Evolutionary conservation across 1,140 invertebrate species (phyloP).

Genomic region (Drosophila rufa): DNA sequence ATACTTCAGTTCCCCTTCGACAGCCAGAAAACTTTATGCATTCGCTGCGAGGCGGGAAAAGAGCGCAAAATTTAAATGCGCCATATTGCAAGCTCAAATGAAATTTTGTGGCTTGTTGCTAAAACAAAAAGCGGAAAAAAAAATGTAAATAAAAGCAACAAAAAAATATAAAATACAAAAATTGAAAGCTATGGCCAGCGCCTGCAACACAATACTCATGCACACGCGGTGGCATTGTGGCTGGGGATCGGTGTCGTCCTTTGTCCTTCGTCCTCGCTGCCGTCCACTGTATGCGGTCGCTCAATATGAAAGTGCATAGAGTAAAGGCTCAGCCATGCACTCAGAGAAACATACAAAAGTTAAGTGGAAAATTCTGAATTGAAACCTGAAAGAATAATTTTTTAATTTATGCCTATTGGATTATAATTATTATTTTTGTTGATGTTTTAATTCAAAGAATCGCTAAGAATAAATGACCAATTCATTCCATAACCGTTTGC

Average conservation of each 20-base stretch:
- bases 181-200: conserved; percentile 30
- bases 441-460: too few relatives aligned
- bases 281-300: conserved; percentile 71
- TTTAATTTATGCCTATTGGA: too few relatives aligned
- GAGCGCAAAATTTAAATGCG: conserved; percentile 64
- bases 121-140: conserved; percentile 56
- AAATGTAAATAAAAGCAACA: conserved; percentile 14
- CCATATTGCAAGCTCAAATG: conserved; percentile 80
- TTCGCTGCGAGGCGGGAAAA: conserved; percentile 18
- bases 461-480: too few relatives aligned
- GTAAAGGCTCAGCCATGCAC: conserved; percentile 45
- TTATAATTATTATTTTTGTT: too few relatives aligned
- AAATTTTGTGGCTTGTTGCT: conserved; percentile 78
- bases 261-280: conserved; percentile 46
- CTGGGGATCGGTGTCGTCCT: conserved; percentile 49
- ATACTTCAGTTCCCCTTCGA: conserved; percentile 31
- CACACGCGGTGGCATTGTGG: conserved; percentile 58
- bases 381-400: too few relatives aligned
- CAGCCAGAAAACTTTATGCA: conserved; percentile 34
- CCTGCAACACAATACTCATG: conserved; percentile 44
- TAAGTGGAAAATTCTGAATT: neutral
- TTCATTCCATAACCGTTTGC: too few relatives aligned
- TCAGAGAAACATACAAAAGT: neutral
- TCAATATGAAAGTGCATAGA: conserved; percentile 67
- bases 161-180: conserved; percentile 22